Conservation (phyloP, 2,797 vertebrate genomes). For the Sebastes vulpes region DNA sequence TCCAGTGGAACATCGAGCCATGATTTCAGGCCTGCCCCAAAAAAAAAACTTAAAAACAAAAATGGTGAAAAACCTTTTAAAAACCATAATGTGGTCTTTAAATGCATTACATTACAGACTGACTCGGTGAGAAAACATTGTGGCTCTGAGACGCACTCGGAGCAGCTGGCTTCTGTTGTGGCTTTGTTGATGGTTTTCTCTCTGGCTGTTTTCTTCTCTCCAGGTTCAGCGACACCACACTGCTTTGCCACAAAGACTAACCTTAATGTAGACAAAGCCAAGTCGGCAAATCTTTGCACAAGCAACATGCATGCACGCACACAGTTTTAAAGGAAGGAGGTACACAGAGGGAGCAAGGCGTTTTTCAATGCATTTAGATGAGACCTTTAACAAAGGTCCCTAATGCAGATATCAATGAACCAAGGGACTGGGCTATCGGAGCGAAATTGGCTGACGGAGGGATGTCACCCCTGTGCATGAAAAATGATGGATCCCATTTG, state of each 20-base stretch:
- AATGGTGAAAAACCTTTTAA: not conserved
- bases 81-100: not conserved
- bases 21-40: not conserved
- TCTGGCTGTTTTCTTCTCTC: slow-evolving; percentile 28
- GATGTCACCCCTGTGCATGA: slow-evolving; percentile 86
- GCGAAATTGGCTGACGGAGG: slow-evolving; percentile 86
- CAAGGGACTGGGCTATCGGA: slow-evolving; percentile 83
- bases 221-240: slow-evolving; percentile 74
- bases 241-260: slow-evolving; percentile 77
- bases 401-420: slow-evolving; percentile 90
- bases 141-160: slow-evolving; percentile 26
- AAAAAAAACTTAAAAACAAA: not conserved
- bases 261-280: slow-evolving; percentile 86
- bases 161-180: slow-evolving; percentile 31
- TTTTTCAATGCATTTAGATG: slow-evolving; percentile 92
- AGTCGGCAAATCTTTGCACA: slow-evolving; percentile 83
- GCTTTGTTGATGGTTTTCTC: slow-evolving; percentile 57
- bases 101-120: slow-evolving; percentile 41
- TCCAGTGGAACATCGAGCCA: not conserved
- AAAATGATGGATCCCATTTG: slow-evolving; percentile 90
- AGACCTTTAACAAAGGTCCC: slow-evolving; percentile 91
- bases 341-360: slow-evolving; percentile 77
- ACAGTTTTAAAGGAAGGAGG: slow-evolving; percentile 71
- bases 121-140: slow-evolving; percentile 39
- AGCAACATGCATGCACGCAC: slow-evolving; percentile 66